Conservation (phyloP, 2,113 vertebrate genomes). For the Herpetotheres cachinnans region DNA sequence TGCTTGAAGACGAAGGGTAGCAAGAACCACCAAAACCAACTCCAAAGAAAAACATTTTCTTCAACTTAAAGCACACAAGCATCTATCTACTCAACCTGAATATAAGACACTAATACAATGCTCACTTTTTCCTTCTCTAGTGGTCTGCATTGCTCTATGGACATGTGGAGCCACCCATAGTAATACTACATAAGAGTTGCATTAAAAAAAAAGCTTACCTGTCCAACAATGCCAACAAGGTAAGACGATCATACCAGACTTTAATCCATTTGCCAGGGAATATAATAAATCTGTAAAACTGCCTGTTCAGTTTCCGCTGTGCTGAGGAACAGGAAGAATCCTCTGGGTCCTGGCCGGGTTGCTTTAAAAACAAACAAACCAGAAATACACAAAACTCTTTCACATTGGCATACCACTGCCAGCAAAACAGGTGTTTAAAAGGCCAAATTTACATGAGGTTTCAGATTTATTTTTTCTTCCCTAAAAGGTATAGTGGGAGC, state of each 20-base stretch:
- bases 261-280: constrained; percentile 95
- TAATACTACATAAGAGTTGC: background rate
- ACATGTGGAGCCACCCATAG: background rate
- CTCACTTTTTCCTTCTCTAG: background rate
- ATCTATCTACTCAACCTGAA: background rate
- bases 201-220: constrained; percentile 73
- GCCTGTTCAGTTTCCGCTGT: constrained; percentile 83
- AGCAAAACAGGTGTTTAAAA: background rate
- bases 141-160: too few species aligned
- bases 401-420: background rate
- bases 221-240: constrained; percentile 89
- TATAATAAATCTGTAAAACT: constrained; percentile 92
- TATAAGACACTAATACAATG: background rate
- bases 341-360: constrained; percentile 80
- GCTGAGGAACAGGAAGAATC: constrained; percentile 86
- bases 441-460: background rate
- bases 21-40: background rate
- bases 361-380: constrained; percentile 59
- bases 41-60: background rate
- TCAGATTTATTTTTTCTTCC: background rate
- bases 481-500: background rate
- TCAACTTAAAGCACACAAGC: background rate
- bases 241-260: constrained; percentile 91
- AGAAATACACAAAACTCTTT: constrained; percentile 7
- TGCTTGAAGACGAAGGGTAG: background rate